These are phyloP conservation scores for Meloidogyne exigua DNA, from an alignment of 1,140 invertebrate genomes.

Conservation along the genomic window DNA sequence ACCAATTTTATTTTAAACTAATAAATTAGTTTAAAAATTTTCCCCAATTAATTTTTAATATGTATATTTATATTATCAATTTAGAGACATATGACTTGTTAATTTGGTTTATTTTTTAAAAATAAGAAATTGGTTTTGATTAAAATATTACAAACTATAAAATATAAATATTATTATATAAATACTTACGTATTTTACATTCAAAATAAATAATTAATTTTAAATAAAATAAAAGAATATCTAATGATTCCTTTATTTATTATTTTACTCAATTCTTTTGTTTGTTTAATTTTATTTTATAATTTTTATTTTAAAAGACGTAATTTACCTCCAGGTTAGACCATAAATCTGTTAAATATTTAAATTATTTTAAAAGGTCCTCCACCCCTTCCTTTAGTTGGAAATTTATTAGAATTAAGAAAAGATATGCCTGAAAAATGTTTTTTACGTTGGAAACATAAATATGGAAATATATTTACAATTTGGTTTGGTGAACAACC, in stretches of 20 bases:
- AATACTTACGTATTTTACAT: too few relatives aligned
- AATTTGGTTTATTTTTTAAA: too few relatives aligned
- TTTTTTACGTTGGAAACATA: conserved; percentile 17
- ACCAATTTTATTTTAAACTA: too few relatives aligned
- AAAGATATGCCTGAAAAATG: conserved; percentile 2
- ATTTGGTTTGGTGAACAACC: conserved; percentile 39
- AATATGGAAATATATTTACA: conserved; percentile 35
- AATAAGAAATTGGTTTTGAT: too few relatives aligned
- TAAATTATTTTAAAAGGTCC: conserved; percentile 19
- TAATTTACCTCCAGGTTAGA: conserved; percentile 32
- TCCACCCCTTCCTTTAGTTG: conserved; percentile 31
- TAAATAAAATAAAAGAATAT: not conserved
- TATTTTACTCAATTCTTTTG: not conserved
- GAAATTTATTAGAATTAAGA: conserved; percentile 27
- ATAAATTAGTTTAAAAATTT: too few relatives aligned
- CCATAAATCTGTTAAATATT: not conserved
- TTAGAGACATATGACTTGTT: too few relatives aligned
- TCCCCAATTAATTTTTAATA: too few relatives aligned
- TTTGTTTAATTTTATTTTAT: conserved; percentile 31
- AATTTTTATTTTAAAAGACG: conserved; percentile 47
- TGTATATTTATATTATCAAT: too few relatives aligned
- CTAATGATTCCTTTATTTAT: not conserved
- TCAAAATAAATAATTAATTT: too few relatives aligned
- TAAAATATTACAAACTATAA: too few relatives aligned
- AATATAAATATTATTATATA: too few relatives aligned